Conservation (phyloP, 2,888 invertebrate genomes). For the Phortica okadai region DNA sequence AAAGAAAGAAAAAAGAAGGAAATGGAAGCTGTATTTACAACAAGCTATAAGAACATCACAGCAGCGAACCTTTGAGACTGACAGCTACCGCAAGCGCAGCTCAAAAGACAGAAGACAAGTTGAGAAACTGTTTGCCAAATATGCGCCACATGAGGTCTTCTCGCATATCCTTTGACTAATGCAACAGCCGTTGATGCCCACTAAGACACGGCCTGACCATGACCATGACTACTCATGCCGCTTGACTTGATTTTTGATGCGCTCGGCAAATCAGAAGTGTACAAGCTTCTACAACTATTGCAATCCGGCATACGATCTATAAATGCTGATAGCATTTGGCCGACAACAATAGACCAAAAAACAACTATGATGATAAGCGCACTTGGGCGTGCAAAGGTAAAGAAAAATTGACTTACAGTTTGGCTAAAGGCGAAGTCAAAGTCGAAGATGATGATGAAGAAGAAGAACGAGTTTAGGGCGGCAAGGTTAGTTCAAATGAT, state of each 20-base stretch:
- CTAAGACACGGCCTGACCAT: conserved; percentile 4
- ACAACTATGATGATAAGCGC: neutral
- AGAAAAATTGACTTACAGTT: neutral
- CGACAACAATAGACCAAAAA: conserved; percentile 13
- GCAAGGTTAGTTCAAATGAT: no score
- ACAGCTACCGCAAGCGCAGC: conserved; percentile 36
- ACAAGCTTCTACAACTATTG: conserved; percentile 5
- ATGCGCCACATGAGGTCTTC: conserved; percentile 62
- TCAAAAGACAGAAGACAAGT: no score
- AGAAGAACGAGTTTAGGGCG: no score
- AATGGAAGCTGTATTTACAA: conserved; percentile 40
- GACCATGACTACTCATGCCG: conserved; percentile 17
- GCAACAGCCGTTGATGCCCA: neutral
- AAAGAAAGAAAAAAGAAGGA: conserved; percentile 2
- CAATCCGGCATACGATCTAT: conserved; percentile 18
- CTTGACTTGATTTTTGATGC: neutral
- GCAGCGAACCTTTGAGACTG: conserved; percentile 38
- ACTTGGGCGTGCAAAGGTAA: neutral
- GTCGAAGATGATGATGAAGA: conserved; percentile 14
- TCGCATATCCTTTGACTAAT: conserved; percentile 24
- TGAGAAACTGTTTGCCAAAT: conserved; percentile 61
- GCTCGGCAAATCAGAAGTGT: neutral
- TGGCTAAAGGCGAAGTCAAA: no score
- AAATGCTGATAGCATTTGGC: conserved; percentile 15
- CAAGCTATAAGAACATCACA: neutral